These are phyloP conservation scores for Myotis brandtii DNA, from an alignment of 2,113 vertebrate species.

Conservation along the genomic window DNA sequence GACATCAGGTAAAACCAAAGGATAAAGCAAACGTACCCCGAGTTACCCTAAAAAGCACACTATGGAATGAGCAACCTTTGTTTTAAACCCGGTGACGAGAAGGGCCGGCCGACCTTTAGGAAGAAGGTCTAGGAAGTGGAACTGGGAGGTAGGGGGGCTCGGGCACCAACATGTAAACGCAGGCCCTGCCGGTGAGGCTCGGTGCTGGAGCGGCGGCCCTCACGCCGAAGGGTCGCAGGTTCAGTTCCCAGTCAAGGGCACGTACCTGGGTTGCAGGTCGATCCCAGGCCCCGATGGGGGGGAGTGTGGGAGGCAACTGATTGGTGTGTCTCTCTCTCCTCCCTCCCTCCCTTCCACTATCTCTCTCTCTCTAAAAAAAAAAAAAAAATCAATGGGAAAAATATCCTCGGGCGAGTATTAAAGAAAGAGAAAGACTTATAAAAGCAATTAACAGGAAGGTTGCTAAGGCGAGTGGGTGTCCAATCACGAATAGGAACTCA, in stretches of 20 bases:
- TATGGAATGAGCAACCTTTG: not conserved
- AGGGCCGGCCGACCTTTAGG: slow-evolving; percentile 24
- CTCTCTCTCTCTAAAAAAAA: no score
- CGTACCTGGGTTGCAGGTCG: not conserved
- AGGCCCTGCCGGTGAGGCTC: no score
- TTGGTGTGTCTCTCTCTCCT: not conserved
- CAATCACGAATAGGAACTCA: not conserved
- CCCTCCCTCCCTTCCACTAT: no score
- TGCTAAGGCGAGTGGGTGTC: slow-evolving; percentile 69
- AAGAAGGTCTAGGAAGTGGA: slow-evolving; percentile 61
- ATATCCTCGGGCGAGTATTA: no score
- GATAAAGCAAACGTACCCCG: not conserved
- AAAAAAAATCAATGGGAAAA: no score
- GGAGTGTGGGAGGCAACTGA: not conserved
- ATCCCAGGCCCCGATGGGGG: no score
- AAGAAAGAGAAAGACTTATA: slow-evolving; percentile 69
- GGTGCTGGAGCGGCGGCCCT: no score
- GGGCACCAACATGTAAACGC: slow-evolving; percentile 80
- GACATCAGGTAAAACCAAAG: not conserved
- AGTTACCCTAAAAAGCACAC: not conserved
- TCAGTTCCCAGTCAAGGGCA: not conserved
- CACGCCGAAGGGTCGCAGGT: accelerated
- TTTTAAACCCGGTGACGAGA: not conserved
- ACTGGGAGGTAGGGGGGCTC: slow-evolving; percentile 66
- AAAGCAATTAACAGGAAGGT: slow-evolving; percentile 66